Base-by-base conservation (phyloP, 2,113 vertebrate genomes). In the Ariopsis seemanni region DNA sequence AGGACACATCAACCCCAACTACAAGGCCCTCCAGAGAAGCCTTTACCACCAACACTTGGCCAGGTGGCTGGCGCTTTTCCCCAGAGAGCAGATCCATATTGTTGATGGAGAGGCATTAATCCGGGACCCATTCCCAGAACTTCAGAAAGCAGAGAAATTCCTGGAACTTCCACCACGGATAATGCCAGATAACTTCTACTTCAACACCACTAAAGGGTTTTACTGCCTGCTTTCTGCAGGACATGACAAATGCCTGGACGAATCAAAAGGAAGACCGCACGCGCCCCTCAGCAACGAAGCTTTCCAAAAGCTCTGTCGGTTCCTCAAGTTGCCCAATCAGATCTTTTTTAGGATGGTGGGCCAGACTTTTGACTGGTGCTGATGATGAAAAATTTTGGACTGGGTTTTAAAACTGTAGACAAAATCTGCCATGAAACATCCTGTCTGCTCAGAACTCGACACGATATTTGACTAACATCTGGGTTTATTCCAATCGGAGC, bases 141-240 rank as follows among this genome's bases (percentile, higher is more conserved):
- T 96, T 85, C 94, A 92, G 42, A 93, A 93, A 30, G 95, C 95
- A 0, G 96, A 97, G 87, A 88, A 65, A 34, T 97, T 97, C 85
- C 92, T 97, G 84, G 92, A 94, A 18, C 93, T 97, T 62, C 90
- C 92, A 0, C 93, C 95, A 2, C 91, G 90, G 71, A 95, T 97
- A 81, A 93, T 90, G 77, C 93, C 94, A 0, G 82, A 88, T 88
- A 96, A 96, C 91, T 96, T 97, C 90, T 96, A 96, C 91, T 97
- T 96, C 92, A 97, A 97, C 91, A 88, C 91, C 89, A 96, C 96
- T 62, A 96, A 96, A 87, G 96, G 96, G 69, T 96, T 96, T 93
- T 96, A 95, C 92, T 97, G 96, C 92, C 93, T 96, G 71, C 91
- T 94, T 63, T 93, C 94, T 0, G 93, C 92, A 0, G 95, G 95